Conservation (phyloP, 2,113 vertebrate genomes). For the Microtus pennsylvanicus region DNA sequence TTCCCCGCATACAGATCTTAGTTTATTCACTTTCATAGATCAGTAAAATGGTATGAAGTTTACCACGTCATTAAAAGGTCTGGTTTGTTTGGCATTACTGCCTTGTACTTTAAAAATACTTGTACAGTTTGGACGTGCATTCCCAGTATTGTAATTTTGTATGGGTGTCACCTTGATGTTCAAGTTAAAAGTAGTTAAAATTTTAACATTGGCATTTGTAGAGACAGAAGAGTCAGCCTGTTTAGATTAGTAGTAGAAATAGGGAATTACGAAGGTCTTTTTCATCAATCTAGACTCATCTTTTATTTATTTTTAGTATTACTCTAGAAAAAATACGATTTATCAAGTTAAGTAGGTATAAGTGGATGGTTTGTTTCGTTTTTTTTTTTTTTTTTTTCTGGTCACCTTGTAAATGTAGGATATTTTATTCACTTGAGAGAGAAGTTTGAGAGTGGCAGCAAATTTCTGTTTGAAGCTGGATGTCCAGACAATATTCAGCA, state of each 20-base stretch:
- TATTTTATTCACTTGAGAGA: constrained; percentile 38
- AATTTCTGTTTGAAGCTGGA: constrained; percentile 54
- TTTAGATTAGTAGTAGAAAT: constrained; percentile 22
- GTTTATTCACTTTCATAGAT: constrained; percentile 18
- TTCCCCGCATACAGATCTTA: constrained; percentile 38
- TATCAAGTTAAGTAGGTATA: neutral
- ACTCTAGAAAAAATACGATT: constrained; percentile 2
- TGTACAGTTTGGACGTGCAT: constrained; percentile 12
- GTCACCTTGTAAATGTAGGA: constrained; percentile 12
- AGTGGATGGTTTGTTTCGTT: constrained; percentile 27
- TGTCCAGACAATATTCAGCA: neutral
- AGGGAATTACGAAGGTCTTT: constrained; percentile 17
- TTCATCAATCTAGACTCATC: neutral
- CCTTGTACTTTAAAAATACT: constrained; percentile 10
- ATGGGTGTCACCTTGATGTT: constrained; percentile 49
- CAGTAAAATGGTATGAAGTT: constrained; percentile 24
- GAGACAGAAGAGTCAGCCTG: neutral
- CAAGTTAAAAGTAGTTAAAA: constrained; percentile 37
- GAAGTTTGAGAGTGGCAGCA: constrained; percentile 14
- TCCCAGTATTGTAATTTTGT: constrained; percentile 11
- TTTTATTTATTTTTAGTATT: constrained; percentile 43
- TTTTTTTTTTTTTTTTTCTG: neutral
- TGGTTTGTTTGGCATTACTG: constrained; percentile 40
- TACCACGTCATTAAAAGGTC: neutral
- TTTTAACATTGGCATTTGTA: constrained; percentile 38